Evolutionary conservation across 2,888 invertebrate genomes (phyloP), one percentile per base, ranked within the genome.

Genomic region (Allygus modestus): DNA sequence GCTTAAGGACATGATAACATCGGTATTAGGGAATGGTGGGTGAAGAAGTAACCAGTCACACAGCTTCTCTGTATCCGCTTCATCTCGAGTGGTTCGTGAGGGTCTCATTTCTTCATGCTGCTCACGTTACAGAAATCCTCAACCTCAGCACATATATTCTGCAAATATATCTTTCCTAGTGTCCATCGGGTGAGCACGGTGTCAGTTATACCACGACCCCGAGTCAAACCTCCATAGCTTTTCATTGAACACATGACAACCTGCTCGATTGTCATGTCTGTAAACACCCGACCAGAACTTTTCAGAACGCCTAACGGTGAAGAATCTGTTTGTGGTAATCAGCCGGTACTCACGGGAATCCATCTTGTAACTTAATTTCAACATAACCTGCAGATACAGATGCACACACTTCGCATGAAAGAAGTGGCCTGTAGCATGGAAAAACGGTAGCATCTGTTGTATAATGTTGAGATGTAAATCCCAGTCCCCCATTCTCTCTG

Each of bases 361-460:
- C 87, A 88, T 89, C 85, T 84, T 85, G 58, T 83, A 69, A 83
- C 86, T 46, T 73, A 90, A 87, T 41, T 86, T 33, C 12, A 81
- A 58, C 90, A 90, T 90, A 86, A 89, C 89, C 88, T 91, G 90
- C 23, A 90, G 83, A 88, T 90, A 90, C 9, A 90, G 75, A 65
- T 89, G 89, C 26, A 85, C 86, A 73, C 87, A 88, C 87, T 89
- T 89, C 37, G 89, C 89, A 87, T 90, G 89, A 1, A 87, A 82
- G 82, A 89, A 89, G 87, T 91, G 89, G 12, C 90, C 90, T 71
- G 86, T 87, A 33, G 37, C 37, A 37, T 37, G 37, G 86, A 90
- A 90, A 86, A 87, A 89, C 7, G 90, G 89, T 31, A 90, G 26
- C 88, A 90, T 90, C 85, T 82, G 85, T 84, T 87, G 83, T 7